phyloP scores from a whole-genome alignment of 2,113 vertebrate genomes.

The Arizona elegans region DNA sequence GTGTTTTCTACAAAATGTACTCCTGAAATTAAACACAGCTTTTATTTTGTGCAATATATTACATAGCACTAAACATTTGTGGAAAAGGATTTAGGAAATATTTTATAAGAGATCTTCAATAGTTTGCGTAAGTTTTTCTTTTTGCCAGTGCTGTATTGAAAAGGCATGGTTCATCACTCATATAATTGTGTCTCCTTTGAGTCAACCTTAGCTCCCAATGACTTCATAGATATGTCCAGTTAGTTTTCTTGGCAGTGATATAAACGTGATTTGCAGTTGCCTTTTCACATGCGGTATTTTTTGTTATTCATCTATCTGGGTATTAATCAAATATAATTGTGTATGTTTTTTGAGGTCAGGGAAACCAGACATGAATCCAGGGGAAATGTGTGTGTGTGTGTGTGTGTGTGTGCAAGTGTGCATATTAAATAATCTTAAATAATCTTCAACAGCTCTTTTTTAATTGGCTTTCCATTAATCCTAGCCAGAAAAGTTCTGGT shows the following conservation, averaged over 20 bases:
- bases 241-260: not conserved
- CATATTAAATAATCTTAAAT: not conserved
- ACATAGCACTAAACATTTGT: not conserved
- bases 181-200: not conserved
- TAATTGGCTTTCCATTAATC: not conserved
- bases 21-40: not conserved
- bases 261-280: not conserved
- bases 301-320: not conserved
- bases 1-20: not conserved
- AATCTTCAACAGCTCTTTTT: not conserved
- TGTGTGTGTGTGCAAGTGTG: rapidly evolving
- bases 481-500: not conserved
- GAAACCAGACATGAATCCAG: not conserved
- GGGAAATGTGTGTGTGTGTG: too few relatives aligned
- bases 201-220: not conserved
- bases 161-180: not conserved
- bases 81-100: not conserved
- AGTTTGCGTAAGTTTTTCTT: not conserved
- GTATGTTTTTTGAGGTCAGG: not conserved
- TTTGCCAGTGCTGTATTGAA: not conserved
- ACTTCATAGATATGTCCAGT: not conserved
- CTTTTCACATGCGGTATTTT: not conserved
- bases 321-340: not conserved
- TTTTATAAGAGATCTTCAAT: not conserved
- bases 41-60: not conserved